Evolutionary conservation across 2,888 invertebrate species (phyloP), one percentile per base, ranked within the genome.

Genomic region (Hedychridium roseum): DNA sequence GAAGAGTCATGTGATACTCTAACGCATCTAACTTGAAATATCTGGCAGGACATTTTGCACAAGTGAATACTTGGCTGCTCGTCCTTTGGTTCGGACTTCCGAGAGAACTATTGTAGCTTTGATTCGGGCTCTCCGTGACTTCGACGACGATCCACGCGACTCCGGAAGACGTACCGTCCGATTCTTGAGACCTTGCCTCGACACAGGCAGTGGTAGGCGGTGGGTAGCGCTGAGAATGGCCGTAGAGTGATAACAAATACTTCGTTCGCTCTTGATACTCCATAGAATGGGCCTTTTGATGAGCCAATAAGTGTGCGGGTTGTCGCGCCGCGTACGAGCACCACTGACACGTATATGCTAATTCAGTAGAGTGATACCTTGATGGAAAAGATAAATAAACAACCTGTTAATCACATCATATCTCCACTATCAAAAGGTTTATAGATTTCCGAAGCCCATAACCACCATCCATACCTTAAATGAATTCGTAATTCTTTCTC

Each of bases 251-350:
- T 57, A 87, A 84, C 12, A 91, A 79, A 69, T 86, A 84, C 69
- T 86, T 86, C 4, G 90, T 89, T 71, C 89, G 86, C 18, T 90
- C 87, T 73, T 91, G 89, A 75, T 93, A 92, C 67, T 90, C 89
- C 34, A 85, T 84, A 0, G 88, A 86, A 71, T 94, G 94, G 0
- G 92, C 90, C 57, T 82, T 83, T 14, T 82, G 81, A 74, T 94
- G 94, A 0, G 87, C 82, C 30, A 82, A 77, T 20, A 93, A 79
- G 66, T 90, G 87, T 6, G 83, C 82, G 56, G 88, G 86, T 59
- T 90, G 88, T 1, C 86, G 81, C 0, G 90, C 88, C 0, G 89
- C 87, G 78, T 89, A 94, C 38, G 89, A 87, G 70, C 94, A 94
- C 71, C 84, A 84, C 51, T 87, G 85, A 68, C 94, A 94, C 54